Conservation (phyloP, 1,140 invertebrate genomes). For the Drosophila ogumai region DNA sequence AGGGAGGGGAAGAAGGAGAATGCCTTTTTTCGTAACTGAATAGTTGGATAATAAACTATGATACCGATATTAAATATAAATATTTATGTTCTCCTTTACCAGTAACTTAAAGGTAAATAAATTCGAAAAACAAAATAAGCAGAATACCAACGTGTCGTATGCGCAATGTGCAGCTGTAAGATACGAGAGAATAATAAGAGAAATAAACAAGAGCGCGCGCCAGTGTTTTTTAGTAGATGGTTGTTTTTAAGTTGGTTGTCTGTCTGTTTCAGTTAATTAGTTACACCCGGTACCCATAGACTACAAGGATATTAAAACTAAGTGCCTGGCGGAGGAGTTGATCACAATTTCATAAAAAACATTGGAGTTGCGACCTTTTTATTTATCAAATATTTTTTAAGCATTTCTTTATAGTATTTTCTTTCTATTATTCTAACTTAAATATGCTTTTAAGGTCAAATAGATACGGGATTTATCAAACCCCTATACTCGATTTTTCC, state of each 20-base stretch:
- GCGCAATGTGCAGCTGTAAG: conserved; percentile 38
- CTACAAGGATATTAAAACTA: neutral
- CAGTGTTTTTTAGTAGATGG: neutral
- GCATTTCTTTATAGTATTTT: neutral
- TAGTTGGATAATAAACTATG: neutral
- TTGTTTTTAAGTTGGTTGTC: neutral
- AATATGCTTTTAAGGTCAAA: neutral
- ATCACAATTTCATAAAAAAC: neutral
- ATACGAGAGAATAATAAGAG: neutral
- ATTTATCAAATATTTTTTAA: too few relatives aligned
- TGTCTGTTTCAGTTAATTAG: neutral
- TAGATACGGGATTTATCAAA: neutral
- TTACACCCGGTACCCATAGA: neutral
- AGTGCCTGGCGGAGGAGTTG: neutral
- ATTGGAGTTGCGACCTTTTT: neutral
- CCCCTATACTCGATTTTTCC: neutral
- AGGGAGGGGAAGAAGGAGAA: neutral
- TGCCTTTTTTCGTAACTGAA: neutral
- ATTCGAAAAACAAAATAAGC: neutral
- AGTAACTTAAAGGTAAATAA: neutral
- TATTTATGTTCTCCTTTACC: neutral
- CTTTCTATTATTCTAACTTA: neutral
- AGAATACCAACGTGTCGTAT: conserved; percentile 62
- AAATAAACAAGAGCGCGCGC: neutral
- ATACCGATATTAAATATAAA: neutral